Evolutionary conservation across 2,888 invertebrate genomes (phyloP).

Genomic region (Ophion slaviceki): DNA sequence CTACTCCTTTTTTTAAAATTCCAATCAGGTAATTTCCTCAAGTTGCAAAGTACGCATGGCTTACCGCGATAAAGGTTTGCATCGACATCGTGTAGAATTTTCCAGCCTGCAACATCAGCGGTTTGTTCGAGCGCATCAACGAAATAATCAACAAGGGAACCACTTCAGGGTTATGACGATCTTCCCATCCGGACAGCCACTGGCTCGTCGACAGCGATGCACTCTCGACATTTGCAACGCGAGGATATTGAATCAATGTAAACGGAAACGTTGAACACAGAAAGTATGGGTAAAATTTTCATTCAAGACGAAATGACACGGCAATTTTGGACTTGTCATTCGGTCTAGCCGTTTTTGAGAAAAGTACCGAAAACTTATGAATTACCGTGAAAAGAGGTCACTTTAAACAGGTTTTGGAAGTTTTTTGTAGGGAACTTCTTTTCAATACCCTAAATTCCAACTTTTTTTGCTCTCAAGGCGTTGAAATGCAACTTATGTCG

Average conservation of each 20-base stretch:
- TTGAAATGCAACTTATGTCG: no score
- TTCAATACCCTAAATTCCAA: no score
- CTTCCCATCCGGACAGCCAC: conserved; percentile 75
- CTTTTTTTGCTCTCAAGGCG: no score
- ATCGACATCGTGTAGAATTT: conserved; percentile 73
- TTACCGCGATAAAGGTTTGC: conserved; percentile 74
- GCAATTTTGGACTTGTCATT: no score
- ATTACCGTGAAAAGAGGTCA: no score
- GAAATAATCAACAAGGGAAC: conserved; percentile 69
- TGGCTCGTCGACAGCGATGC: conserved; percentile 65
- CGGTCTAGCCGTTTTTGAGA: no score
- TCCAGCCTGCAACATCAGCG: conserved; percentile 72
- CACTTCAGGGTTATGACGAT: conserved; percentile 55
- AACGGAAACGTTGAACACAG: background rate
- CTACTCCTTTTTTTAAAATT: no score
- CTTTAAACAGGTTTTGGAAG: no score
- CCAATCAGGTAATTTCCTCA: background rate
- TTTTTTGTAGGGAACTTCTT: no score
- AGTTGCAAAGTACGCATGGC: background rate
- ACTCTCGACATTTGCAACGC: conserved; percentile 45
- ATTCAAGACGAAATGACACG: no score
- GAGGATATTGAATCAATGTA: background rate
- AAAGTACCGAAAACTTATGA: no score
- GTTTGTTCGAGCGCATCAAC: conserved; percentile 69
- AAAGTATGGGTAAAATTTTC: no score